Conservation (phyloP, 2,113 vertebrate species). For the Ptilonorhynchus violaceus region DNA sequence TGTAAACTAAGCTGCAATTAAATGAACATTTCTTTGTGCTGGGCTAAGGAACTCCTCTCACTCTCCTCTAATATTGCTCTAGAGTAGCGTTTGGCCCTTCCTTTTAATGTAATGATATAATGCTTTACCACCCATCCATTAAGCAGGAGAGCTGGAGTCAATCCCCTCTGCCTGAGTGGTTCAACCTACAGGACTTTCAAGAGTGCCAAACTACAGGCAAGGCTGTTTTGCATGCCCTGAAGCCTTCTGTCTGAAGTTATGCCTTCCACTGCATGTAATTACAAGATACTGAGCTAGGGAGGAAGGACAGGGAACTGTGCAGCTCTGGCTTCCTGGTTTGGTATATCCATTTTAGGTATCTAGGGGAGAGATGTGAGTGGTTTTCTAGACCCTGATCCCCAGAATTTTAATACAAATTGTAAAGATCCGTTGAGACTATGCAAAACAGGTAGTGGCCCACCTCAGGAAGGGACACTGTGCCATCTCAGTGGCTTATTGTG, state of each 20-base stretch:
- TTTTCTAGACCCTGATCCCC: neutral
- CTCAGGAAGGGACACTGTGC: neutral
- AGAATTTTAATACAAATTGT: neutral
- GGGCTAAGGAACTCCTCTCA: neutral
- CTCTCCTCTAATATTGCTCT: neutral
- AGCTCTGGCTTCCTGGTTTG: neutral
- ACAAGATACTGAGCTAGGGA: neutral
- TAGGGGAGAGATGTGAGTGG: neutral
- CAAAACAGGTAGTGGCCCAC: neutral
- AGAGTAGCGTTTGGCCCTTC: neutral
- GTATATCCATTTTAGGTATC: neutral
- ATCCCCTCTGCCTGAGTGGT: neutral
- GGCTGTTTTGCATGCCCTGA: neutral
- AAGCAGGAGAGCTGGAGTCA: neutral
- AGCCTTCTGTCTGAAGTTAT: neutral
- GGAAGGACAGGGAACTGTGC: neutral
- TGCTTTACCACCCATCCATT: neutral
- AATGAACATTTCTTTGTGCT: neutral
- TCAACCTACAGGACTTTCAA: neutral
- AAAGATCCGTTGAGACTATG: neutral
- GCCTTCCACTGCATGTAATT: neutral
- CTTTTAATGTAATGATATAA: neutral
- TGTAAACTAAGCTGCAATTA: constrained; percentile 7
- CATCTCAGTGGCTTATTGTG: neutral
- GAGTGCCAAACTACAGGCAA: neutral